Percentiles rank a stretch among this genome's conserved stretches.
Conservation (phyloP, 2,888 invertebrate species). For the Macrosiphum euphorbiae region DNA sequence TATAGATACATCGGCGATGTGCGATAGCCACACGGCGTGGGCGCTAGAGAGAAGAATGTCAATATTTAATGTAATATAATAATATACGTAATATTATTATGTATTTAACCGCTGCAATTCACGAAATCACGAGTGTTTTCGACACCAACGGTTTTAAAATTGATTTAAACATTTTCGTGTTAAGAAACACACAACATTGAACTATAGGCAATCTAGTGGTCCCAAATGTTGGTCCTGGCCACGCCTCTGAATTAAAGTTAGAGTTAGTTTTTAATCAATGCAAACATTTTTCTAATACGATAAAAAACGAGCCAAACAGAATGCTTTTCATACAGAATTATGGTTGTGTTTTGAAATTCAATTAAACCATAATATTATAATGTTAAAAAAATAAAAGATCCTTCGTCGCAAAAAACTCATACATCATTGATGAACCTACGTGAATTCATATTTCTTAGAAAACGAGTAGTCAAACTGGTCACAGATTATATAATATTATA, state of each 20-base stretch:
- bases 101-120: not conserved
- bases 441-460: no score
- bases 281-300: not conserved
- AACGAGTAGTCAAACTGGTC: no score
- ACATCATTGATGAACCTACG: no score
- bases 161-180: not conserved
- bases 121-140: conserved; percentile 2
- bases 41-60: not conserved
- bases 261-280: not conserved
- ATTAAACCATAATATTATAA: no score
- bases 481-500: no score
- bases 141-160: not conserved
- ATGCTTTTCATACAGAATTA: no score
- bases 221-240: not conserved
- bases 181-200: no score
- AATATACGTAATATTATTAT: not conserved
- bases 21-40: not conserved
- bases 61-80: not conserved
- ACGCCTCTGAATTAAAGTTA: not conserved
- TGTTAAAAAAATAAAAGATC: no score
- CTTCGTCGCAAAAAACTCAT: no score
- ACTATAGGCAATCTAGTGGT: not conserved
- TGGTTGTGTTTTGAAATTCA: no score
- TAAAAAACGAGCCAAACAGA: no score
- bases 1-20: not conserved